phyloP scores from a whole-genome alignment of 2,113 vertebrate genomes.

The Melospiza melodia region DNA sequence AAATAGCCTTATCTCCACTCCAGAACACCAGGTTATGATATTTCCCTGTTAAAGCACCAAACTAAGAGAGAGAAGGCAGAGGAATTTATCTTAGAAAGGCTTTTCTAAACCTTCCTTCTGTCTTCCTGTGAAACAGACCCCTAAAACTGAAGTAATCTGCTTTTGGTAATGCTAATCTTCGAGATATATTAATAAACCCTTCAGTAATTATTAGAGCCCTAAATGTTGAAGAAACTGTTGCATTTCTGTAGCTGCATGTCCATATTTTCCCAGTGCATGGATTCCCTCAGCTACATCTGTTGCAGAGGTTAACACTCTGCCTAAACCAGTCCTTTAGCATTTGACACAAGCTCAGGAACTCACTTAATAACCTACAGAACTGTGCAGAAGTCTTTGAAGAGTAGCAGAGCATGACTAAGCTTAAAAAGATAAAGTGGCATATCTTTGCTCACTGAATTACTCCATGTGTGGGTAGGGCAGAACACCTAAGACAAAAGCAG shows the following conservation, averaged over 20 bases:
- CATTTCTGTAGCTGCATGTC: neutral
- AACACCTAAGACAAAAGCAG: neutral
- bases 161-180: neutral
- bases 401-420: neutral
- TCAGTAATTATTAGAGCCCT: neutral
- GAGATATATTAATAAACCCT: neutral
- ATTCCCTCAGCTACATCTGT: neutral
- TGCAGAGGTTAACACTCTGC: neutral
- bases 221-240: neutral
- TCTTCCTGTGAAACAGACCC: neutral
- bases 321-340: neutral
- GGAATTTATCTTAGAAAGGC: neutral
- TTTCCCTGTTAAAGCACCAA: neutral
- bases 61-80: neutral
- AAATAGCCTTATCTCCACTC: neutral
- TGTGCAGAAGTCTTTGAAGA: neutral
- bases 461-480: neutral
- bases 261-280: neutral
- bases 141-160: neutral
- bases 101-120: neutral
- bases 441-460: neutral
- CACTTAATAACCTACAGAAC: neutral
- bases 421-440: neutral
- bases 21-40: neutral
- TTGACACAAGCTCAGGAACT: neutral